Base-by-base conservation (phyloP, 2,888 invertebrate genomes). In the Epinotia brunnichana region DNA sequence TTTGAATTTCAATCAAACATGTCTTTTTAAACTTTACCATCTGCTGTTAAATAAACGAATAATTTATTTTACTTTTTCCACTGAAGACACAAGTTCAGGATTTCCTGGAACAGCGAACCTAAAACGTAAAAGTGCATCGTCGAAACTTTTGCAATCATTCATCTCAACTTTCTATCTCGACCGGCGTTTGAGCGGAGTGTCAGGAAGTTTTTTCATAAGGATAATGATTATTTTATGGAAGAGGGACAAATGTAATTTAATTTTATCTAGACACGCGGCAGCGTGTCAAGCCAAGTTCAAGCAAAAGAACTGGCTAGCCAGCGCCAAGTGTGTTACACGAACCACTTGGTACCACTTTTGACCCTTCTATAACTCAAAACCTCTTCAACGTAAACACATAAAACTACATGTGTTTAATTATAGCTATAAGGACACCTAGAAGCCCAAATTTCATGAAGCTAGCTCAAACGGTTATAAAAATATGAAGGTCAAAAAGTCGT, bases 71-170 rank as follows among this genome's bases (percentile, higher is more conserved):
- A 35, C n/a, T 59, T 48, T 48, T 62, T 41, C 48, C 15, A 29
- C n/a, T 15, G 39, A 41, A 62, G 53, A 56, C 3, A 29, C 35
- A 21, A 15, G 21, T 66, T 24, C 51, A 17, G 13, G 17, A 59
- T 21, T 35, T n/a, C 41, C 41, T 41, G 41, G 54, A 53, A 60
- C 66, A 67, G 19, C n/a, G 24, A 54, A 66, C 66, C 53, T 44
- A 41, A 66, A 11, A 53, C 29, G 24, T 10, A 39, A 69, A 69
- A 60, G 44, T 71, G 71, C 71, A 71, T 48, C 59, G 24, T 15
- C 59, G 5, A 15, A 71, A 71, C 66, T 71, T 71, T 66, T 35
- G 44, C 60, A 71, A 66, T 66, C 66, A 66, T 54, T 66, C 71
- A 71, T 66, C 19, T 35, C 29, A 66, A 71, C 59, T 66, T 70